phyloP scores from a whole-genome alignment of 23 tunicate genomes.

The Halocynthia aurantium region DNA sequence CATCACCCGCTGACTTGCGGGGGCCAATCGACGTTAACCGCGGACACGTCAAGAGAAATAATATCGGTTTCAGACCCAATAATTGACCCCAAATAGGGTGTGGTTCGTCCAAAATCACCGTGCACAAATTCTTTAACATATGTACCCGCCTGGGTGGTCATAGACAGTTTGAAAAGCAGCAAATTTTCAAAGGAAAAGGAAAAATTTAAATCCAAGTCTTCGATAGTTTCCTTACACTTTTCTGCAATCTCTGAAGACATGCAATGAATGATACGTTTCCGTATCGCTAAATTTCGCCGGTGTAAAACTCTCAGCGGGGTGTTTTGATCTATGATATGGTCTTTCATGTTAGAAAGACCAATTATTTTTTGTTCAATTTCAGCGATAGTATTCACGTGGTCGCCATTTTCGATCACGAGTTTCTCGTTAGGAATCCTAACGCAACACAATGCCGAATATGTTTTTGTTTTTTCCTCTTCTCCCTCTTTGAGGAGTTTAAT shows the following conservation, averaged over 20 bases:
- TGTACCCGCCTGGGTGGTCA: slow-evolving; percentile 95
- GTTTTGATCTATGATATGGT: slow-evolving; percentile 49
- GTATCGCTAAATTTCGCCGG: slow-evolving; percentile 58
- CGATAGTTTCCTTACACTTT: neutral
- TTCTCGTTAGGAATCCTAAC: neutral
- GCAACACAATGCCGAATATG: slow-evolving; percentile 72
- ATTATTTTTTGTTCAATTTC: neutral
- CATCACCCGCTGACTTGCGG: slow-evolving; percentile 7
- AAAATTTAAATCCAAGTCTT: neutral
- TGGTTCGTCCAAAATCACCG: slow-evolving; percentile 92
- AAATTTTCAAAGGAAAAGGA: slow-evolving; percentile 9
- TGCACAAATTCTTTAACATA: slow-evolving; percentile 98
- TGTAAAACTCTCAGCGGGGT: slow-evolving; percentile 94
- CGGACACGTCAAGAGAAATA: slow-evolving; percentile 67
- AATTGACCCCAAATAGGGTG: slow-evolving; percentile 60
- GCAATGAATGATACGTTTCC: slow-evolving; percentile 40
- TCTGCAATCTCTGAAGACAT: slow-evolving; percentile 6
- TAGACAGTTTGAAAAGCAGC: slow-evolving; percentile 35
- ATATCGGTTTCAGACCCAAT: slow-evolving; percentile 78
- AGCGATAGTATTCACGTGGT: neutral
- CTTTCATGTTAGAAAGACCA: slow-evolving; percentile 11
- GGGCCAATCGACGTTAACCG: slow-evolving; percentile 88
- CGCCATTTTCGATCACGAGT: neutral
- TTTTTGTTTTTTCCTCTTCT: slow-evolving; percentile 88
- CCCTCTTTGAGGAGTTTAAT: slow-evolving; percentile 77